Base-by-base conservation (phyloP, 2,888 invertebrate species). In the Metallyticus violacea region DNA sequence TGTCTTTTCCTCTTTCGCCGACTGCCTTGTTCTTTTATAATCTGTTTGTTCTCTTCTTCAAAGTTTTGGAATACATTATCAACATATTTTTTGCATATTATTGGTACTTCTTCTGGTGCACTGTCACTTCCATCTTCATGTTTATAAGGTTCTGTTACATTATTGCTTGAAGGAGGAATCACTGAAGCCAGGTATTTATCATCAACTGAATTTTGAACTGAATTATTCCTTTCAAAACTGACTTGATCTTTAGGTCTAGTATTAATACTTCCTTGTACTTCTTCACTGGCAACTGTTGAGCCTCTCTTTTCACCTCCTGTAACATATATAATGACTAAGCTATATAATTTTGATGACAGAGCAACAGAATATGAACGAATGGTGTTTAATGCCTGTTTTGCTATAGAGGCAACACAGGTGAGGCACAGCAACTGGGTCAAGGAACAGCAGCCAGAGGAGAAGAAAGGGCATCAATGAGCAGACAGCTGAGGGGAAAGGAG, bases 91-190 rank as follows among this genome's bases (percentile, higher is more conserved):
- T 28, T 78, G 22, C 28, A 25, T 15, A 26, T 7, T 79, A 79
- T 77, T 76, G 86, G 78, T 7, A 26, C 78, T 62, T 85, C 86
- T n/a, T 86, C 86, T 6, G 84, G 79, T 0, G 62, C 62, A 26
- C 84, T 28, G 27, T 79, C 79, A 26, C n/a, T 85, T 29, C 62
- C 29, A n/a, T 85, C 25, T n/a, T 15, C 2, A 62, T 0, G 40
- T 62, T 62, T 62, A n/a, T n/a, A n/a, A 26, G 7, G 3, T 29
- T 81, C 30, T 81, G 4, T 0, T 7, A 25, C 28, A 28, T 7
- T 26, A 81, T n/a, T 81, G 6, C 7, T 28, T 7, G 26, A 40
- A 1, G 40, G 40, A 40, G 15, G 30, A 30, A 6, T 30, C 1
- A 1, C 7, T 1, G 7, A 40, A 1, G 40, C 7, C 9, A 15